These are phyloP conservation scores for Phengaris arion DNA, from an alignment of 2,888 invertebrate species.

Conservation along the genomic window DNA sequence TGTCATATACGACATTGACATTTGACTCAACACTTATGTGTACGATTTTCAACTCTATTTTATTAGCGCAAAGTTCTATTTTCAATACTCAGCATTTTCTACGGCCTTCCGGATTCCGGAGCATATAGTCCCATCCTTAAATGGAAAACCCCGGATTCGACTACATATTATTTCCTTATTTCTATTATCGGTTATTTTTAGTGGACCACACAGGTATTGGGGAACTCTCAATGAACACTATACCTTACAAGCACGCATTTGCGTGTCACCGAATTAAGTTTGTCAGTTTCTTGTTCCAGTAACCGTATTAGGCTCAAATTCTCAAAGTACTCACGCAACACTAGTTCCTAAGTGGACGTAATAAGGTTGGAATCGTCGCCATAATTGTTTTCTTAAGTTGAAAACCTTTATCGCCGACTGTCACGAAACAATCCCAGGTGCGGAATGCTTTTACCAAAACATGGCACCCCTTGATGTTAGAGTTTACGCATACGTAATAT, in stretches of 20 bases:
- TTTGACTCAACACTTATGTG: too few species aligned
- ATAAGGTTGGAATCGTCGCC: conserved; percentile 41
- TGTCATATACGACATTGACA: too few species aligned
- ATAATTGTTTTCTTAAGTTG: conserved; percentile 41
- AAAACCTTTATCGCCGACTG: conserved; percentile 65
- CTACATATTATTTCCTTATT: neutral
- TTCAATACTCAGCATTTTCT: too few species aligned
- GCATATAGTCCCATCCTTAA: too few species aligned
- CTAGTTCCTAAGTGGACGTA: neutral
- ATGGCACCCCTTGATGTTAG: conserved; percentile 21
- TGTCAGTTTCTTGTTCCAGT: conserved; percentile 64
- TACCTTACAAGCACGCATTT: conserved; percentile 37
- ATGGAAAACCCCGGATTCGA: neutral
- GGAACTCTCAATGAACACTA: conserved; percentile 16
- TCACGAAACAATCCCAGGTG: conserved; percentile 74
- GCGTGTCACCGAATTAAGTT: conserved; percentile 61
- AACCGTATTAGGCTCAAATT: conserved; percentile 54
- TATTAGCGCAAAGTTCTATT: too few species aligned
- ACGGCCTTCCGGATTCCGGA: too few species aligned
- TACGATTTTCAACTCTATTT: too few species aligned
- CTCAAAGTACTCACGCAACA: neutral
- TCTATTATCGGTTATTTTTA: neutral
- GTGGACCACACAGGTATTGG: conserved; percentile 1
- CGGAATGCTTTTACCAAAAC: conserved; percentile 56
- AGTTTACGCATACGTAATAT: conserved; percentile 17